Evolutionary conservation across 2,888 invertebrate species (phyloP).

Genomic region (Trichogramma dendrolimi): DNA sequence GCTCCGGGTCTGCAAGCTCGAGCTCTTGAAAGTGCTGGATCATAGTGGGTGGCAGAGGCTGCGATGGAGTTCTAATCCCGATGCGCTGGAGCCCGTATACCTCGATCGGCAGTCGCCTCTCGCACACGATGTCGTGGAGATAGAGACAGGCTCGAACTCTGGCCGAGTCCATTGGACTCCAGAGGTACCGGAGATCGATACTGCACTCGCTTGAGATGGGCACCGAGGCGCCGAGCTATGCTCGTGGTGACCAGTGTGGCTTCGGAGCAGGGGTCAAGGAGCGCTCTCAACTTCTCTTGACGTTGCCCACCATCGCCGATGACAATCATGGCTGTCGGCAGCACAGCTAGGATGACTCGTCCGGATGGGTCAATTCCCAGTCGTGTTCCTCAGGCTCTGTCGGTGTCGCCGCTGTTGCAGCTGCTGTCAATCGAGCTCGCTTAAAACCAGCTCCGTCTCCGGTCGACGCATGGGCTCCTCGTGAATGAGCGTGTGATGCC

Average conservation of each 20-base stretch:
- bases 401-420: too few relatives aligned
- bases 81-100: constrained; percentile 4
- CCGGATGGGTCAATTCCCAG: too few relatives aligned
- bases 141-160: not conserved
- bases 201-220: not conserved
- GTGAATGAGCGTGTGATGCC: too few relatives aligned
- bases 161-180: not conserved
- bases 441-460: too few relatives aligned
- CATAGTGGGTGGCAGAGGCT: not conserved
- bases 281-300: not conserved
- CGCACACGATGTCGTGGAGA: not conserved
- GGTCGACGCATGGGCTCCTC: too few relatives aligned
- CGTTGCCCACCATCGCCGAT: not conserved
- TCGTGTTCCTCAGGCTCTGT: too few relatives aligned
- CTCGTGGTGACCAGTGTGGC: not conserved
- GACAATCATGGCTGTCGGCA: not conserved
- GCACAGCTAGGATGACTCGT: not conserved
- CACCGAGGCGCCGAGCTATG: not conserved
- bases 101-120: not conserved
- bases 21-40: not conserved
- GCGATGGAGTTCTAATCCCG: constrained; percentile 1
- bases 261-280: constrained; percentile 13
- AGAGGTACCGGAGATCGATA: not conserved
- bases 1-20: not conserved
- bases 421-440: too few relatives aligned